phyloP scores from a whole-genome alignment of 2,113 vertebrate species.

The Erpornis zantholeuca region DNA sequence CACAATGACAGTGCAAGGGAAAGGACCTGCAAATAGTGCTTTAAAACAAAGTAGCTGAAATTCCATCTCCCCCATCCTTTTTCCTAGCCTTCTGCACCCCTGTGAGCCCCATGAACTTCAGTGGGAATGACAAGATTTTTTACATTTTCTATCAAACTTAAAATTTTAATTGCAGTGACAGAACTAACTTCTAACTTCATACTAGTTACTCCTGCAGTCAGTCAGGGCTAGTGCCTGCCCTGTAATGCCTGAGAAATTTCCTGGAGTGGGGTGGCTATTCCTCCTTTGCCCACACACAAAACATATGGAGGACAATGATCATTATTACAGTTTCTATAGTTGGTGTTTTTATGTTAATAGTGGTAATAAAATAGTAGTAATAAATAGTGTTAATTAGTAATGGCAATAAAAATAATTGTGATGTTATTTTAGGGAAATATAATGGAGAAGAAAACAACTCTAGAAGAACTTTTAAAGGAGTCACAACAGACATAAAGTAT shows the following conservation, averaged over 20 bases:
- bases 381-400: neutral
- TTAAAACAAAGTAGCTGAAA: neutral
- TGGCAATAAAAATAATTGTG: neutral
- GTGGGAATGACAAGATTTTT: neutral
- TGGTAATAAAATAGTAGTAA: neutral
- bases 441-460: conserved; percentile 57
- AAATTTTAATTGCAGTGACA: neutral
- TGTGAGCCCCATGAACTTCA: neutral
- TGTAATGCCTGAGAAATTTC: neutral
- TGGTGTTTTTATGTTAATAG: neutral
- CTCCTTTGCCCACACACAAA: neutral
- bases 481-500: conserved; percentile 74
- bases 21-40: neutral
- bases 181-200: neutral
- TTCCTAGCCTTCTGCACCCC: neutral
- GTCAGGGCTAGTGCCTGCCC: neutral
- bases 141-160: neutral
- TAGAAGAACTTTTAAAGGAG: conserved; percentile 73
- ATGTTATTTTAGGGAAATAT: conserved; percentile 28
- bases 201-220: neutral
- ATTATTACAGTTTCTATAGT: neutral
- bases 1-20: neutral
- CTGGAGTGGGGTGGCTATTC: neutral
- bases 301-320: neutral
- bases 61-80: neutral